These are phyloP conservation scores for Ephestia elutella DNA, from an alignment of 1,140 invertebrate species.

Conservation along the genomic window DNA sequence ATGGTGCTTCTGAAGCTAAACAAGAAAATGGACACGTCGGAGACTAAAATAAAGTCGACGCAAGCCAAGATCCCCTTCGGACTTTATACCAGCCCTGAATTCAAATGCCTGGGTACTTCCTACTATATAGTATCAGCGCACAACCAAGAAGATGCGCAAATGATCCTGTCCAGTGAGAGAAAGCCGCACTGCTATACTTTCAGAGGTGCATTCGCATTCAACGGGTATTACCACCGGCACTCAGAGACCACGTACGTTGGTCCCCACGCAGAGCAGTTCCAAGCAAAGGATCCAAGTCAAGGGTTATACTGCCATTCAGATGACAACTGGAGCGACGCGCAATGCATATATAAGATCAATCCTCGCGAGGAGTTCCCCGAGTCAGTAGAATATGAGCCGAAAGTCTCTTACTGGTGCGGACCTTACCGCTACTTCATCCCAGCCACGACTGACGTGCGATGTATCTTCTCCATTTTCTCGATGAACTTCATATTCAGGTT, in stretches of 20 bases:
- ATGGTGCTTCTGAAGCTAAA: conserved; percentile 63
- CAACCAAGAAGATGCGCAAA: conserved; percentile 62
- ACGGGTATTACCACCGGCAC: conserved; percentile 58
- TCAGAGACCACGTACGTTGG: conserved; percentile 63
- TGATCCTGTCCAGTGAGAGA: conserved; percentile 61
- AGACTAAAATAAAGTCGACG: conserved; percentile 56
- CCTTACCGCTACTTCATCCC: conserved; percentile 66
- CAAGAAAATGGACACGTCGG: conserved; percentile 65
- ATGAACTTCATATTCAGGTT: conserved; percentile 65
- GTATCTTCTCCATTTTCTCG: conserved; percentile 65
- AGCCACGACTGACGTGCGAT: conserved; percentile 59
- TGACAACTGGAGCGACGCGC: conserved; percentile 64
- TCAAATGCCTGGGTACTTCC: conserved; percentile 62
- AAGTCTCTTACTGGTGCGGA: conserved; percentile 65
- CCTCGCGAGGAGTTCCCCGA: conserved; percentile 64
- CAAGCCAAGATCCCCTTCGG: conserved; percentile 66
- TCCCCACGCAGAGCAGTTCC: conserved; percentile 61
- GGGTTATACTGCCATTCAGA: conserved; percentile 64
- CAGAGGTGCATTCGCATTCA: conserved; percentile 62
- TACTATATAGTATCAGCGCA: conserved; percentile 63
- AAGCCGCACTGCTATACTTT: conserved; percentile 65
- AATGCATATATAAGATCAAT: conserved; percentile 65
- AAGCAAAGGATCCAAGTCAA: conserved; percentile 59
- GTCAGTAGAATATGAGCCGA: conserved; percentile 64
- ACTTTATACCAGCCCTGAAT: conserved; percentile 62